Conservation (phyloP, 1,140 invertebrate genomes). For the Pseudomyrmex dendroicus region DNA sequence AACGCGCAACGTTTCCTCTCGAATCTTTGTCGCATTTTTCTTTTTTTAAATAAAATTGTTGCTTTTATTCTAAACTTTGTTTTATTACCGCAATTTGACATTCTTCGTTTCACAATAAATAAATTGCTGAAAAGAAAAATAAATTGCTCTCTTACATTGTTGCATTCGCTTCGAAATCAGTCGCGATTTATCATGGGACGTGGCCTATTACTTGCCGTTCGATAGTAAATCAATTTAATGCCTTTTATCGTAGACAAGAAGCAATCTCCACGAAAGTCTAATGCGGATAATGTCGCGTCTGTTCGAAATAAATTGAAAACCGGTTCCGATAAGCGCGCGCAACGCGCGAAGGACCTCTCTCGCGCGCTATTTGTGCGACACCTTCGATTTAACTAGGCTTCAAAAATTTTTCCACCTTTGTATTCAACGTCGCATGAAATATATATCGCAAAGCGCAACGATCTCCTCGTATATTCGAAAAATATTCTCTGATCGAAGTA, state of each 20-base stretch:
- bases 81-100: too few relatives aligned
- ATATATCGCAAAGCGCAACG: background rate
- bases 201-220: background rate
- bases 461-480: conserved; percentile 3
- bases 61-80: too few relatives aligned
- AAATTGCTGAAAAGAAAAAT: background rate
- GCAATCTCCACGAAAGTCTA: conserved; percentile 44
- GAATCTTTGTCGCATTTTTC: background rate
- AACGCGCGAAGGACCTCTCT: background rate
- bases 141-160: conserved; percentile 9
- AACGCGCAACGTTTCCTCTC: too few relatives aligned
- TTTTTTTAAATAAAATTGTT: too few relatives aligned
- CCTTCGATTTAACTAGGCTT: background rate
- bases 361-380: background rate
- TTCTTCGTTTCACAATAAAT: background rate
- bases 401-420: background rate
- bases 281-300: conserved; percentile 48
- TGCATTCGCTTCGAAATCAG: conserved; percentile 26
- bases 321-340: conserved; percentile 36
- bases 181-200: conserved; percentile 36
- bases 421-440: conserved; percentile 7
- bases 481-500: conserved; percentile 25
- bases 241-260: conserved; percentile 45
- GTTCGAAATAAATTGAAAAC: conserved; percentile 59
- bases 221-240: conserved; percentile 60